Conservation (phyloP, 2,888 invertebrate species). For the Melieria picta region DNA sequence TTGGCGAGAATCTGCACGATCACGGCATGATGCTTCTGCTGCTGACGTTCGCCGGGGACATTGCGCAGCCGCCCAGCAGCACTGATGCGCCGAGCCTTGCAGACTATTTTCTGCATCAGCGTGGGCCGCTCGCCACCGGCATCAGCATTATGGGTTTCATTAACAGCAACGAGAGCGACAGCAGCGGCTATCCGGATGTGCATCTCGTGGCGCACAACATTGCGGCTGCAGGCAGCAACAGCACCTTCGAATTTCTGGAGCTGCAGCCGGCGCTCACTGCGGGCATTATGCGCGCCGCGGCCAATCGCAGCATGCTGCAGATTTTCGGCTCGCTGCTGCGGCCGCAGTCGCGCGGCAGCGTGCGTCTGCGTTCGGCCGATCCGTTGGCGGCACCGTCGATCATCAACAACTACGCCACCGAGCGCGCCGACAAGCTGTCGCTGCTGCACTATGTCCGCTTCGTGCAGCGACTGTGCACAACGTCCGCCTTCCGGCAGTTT, state of each 20-base stretch:
- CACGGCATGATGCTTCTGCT: constrained; percentile 72
- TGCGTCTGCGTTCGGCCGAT: constrained; percentile 68
- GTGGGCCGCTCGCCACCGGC: constrained; percentile 53
- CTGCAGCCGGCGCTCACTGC: constrained; percentile 43
- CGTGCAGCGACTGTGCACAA: constrained; percentile 61
- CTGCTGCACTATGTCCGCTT: constrained; percentile 61
- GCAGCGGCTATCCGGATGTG: constrained; percentile 46
- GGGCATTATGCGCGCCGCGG: constrained; percentile 41
- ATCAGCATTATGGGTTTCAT: constrained; percentile 68
- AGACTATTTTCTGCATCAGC: constrained; percentile 48
- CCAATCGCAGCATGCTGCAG: constrained; percentile 47
- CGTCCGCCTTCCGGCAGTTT: constrained; percentile 63
- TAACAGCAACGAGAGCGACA: constrained; percentile 58
- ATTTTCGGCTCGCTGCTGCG: constrained; percentile 55
- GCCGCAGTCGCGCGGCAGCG: constrained; percentile 66
- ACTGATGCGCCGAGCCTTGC: constrained; percentile 32
- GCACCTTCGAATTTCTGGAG: constrained; percentile 49
- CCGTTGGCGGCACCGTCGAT: constrained; percentile 70
- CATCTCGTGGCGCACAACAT: constrained; percentile 71
- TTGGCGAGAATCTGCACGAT: constrained; percentile 83
- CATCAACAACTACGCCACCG: constrained; percentile 69
- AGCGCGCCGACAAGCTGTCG: constrained; percentile 65
- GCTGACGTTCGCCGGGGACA: constrained; percentile 64
- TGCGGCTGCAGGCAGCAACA: constrained; percentile 43
- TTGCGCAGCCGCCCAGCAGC: constrained; percentile 30